Evolutionary conservation across 2,113 vertebrate species (phyloP).

Genomic region (Melanerpes formicivorus): DNA sequence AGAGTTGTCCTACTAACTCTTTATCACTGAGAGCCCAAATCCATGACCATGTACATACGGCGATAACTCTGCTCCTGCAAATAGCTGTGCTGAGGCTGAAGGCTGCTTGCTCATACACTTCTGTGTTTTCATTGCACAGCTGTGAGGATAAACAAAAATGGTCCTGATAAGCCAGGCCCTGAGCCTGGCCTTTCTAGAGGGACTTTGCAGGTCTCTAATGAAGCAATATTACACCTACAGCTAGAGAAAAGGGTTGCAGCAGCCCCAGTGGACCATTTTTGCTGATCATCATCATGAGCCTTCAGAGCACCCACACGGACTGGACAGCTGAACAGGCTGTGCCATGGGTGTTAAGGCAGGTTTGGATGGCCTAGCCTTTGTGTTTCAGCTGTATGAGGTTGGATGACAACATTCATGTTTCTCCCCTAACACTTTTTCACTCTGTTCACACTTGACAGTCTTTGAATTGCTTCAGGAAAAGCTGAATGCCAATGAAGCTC

Average conservation of each 20-base stretch:
- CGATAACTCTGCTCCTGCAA: background rate
- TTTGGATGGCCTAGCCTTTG: background rate
- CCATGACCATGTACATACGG: rapidly evolving
- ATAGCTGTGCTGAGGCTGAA: background rate
- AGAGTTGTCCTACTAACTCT: background rate
- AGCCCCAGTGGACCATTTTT: background rate
- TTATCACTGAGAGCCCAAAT: background rate
- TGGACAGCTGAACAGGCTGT: background rate
- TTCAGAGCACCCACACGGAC: background rate
- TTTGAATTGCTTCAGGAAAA: background rate
- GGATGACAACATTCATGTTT: background rate
- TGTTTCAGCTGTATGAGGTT: background rate
- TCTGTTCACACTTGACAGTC: background rate
- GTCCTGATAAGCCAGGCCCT: background rate
- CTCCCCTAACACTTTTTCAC: background rate
- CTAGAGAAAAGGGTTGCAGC: background rate
- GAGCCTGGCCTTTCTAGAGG: background rate
- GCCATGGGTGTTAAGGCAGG: background rate
- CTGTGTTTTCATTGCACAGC: background rate
- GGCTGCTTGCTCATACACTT: background rate
- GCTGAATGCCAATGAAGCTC: background rate
- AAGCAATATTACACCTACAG: background rate
- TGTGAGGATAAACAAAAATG: background rate
- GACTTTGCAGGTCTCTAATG: background rate
- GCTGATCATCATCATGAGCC: background rate